Conservation (phyloP, 2,113 vertebrate genomes). For the pig (Sus scrofa) region T2T-Sscrofa CM000813.6:27850001-27850500, state of each 20-base stretch:
- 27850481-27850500: background rate
- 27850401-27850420: background rate
- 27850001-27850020: background rate
- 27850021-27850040: background rate
- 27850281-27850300: no score
- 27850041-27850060: background rate
- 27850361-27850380: background rate
- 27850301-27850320: background rate
- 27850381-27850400: background rate
- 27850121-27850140: background rate
- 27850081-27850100: slow-evolving; percentile 26
- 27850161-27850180: slow-evolving; percentile 45
- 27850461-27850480: background rate
- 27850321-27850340: fast-evolving
- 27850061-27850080: background rate
- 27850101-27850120: background rate
- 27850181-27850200: background rate
- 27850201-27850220: background rate
- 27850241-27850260: background rate
- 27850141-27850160: slow-evolving; percentile 19
- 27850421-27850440: background rate
- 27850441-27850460: background rate
- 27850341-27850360: background rate
- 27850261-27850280: background rate
- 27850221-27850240: background rate